Evolutionary conservation across 2,797 vertebrate species (phyloP), one percentile per base, ranked within the genome.

Genomic region (Centroberyx gerrardi): DNA sequence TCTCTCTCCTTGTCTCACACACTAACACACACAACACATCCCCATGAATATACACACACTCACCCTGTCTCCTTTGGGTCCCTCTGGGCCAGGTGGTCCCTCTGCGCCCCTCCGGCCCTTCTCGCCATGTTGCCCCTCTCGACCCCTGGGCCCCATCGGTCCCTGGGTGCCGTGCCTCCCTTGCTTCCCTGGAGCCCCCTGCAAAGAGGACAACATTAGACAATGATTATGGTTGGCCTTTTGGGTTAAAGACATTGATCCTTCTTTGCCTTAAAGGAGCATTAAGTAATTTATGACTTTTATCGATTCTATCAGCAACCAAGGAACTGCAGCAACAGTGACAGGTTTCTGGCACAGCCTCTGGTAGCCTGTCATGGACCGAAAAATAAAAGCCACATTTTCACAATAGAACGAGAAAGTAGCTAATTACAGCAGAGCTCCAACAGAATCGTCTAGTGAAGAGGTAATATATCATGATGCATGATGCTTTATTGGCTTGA

Each of bases 171-270:
- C 92, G 80, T 70, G 85, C 2, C 31, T 8, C 9, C 91, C 93
- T 3, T 2, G 5, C n/a, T 78, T 86, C 2, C 93, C 93, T 42
- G 88, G 93, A 29, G 60, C 0, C 0, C 93, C 93, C 92, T 94
- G 27, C 1, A 72, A 51, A 63, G 28, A 64, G 18, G 40, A 52
- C 18, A 33, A 49, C 29, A 6, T 27, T 18, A 55, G 9, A 49
- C 31, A 14, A 17, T 36, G n/a, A 38, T 17, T 36, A 38, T 36
- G 9, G 61, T 10, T 38, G 17, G 42, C 29, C 22, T 48, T 42
- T 29, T 44, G 42, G 51, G 29, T 18, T 31, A 48, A 36, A n/a
- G 60, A 36, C 27, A 0, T 1, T 40, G 38, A 8, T 9, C 38
- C 38, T 40, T 6, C 8, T 53, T 54, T 54, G 2, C 13, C 3